Base-by-base conservation (phyloP, 1,140 invertebrate genomes). In the Hypothenemus hampei region DNA sequence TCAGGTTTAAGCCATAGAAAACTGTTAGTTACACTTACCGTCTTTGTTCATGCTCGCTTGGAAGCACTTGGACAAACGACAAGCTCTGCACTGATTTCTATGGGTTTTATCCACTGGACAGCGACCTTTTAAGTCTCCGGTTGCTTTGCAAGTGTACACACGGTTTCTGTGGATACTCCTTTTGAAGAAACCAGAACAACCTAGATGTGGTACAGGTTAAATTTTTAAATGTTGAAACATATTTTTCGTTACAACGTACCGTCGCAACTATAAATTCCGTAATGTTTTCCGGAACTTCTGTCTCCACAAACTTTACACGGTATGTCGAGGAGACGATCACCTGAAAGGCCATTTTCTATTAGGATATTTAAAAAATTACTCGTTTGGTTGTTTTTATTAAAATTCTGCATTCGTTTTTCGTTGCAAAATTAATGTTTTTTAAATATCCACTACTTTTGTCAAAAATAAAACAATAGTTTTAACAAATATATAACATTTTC, bases 31-130 rank as follows among this genome's bases (percentile, higher is more conserved):
- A 19, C n/a, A 47, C 90, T 90, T 77, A 97, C 95, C 94, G 78
- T 98, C 94, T 81, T 96, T 97, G 72, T 98, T 97, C 95, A 98
- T 98, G 59, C 91, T 89, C 31, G 92, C 93, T 72, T 94, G 89
- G 70, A 97, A 93, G 73, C 96, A 98, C 77, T 97, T 97, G 65
- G 89, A 91, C 18, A 98, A 82, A 39, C 96, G 79, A 72, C 96
- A 98, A 61, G 94, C 93, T 46, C 95, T 79, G 73, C 96, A 98
- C 76, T 98, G 93, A 78, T 98, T 98, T 29, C 94, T 78, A 69
- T 97, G 93, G 0, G 93, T 97, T 75, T 97, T 97, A 77, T 97
- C 93, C 45, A 98, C 92, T 3, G 92, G 92, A 75, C 94, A 97
- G 52, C 88, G 81, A 47, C 92, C 93, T 72, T 94, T 94, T 67